Conservation (phyloP, 2,888 invertebrate species). For the Matsumyia berberina region DNA sequence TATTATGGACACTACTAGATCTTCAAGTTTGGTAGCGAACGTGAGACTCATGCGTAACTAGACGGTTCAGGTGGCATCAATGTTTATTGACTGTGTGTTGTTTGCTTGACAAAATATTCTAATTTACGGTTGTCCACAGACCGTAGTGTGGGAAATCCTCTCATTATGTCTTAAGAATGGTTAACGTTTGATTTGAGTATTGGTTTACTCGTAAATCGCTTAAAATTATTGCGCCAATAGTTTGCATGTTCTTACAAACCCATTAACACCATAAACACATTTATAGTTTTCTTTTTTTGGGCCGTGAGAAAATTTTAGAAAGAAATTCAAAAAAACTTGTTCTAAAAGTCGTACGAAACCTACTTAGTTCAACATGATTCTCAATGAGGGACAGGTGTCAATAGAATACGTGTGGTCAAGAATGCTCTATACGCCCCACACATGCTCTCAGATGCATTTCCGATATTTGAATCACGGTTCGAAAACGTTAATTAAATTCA, state of each 20-base stretch:
- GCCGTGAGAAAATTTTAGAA: background rate
- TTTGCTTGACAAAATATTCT: constrained; percentile 54
- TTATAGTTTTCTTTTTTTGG: too few relatives aligned
- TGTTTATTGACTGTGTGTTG: constrained; percentile 63
- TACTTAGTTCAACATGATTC: background rate
- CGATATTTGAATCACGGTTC: background rate
- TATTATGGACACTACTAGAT: constrained; percentile 41
- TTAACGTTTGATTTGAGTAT: too few relatives aligned
- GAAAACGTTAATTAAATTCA: constrained; percentile 26
- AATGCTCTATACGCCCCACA: background rate
- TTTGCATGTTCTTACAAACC: too few relatives aligned
- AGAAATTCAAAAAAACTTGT: background rate
- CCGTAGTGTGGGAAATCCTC: constrained; percentile 43
- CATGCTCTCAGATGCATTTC: background rate
- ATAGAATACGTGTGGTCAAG: background rate
- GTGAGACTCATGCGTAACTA: constrained; percentile 53
- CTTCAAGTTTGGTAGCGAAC: constrained; percentile 50
- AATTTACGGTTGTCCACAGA: constrained; percentile 24
- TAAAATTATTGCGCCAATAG: too few relatives aligned
- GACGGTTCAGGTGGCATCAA: constrained; percentile 63
- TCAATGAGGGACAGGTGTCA: background rate
- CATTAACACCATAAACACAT: too few relatives aligned
- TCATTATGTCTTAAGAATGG: too few relatives aligned
- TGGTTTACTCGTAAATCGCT: too few relatives aligned
- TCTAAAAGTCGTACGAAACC: too few relatives aligned